phyloP scores from a whole-genome alignment of 2,888 invertebrate species.

The Allophyes oxyacanthae region DNA sequence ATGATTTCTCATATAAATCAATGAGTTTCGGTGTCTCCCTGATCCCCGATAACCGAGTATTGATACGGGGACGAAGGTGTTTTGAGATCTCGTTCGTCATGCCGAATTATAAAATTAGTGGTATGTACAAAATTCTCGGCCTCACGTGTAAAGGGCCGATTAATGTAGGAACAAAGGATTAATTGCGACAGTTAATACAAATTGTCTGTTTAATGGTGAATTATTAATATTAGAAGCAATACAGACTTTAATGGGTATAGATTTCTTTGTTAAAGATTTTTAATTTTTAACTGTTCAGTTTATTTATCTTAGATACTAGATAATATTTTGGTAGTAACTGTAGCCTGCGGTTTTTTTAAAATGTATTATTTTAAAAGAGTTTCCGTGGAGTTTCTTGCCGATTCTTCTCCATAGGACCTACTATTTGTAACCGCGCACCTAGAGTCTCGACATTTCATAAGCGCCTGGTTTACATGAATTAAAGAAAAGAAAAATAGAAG shows the following conservation, averaged over 20 bases:
- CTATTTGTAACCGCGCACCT: no score
- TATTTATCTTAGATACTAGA: no score
- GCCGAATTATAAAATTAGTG: slow-evolving; percentile 66
- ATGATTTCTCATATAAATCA: slow-evolving; percentile 74
- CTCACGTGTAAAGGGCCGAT: slow-evolving; percentile 29
- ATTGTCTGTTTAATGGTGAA: slow-evolving; percentile 24
- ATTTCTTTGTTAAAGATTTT: slow-evolving; percentile 9
- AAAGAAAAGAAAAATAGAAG: no score
- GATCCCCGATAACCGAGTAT: slow-evolving; percentile 72
- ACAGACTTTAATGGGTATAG: slow-evolving; percentile 20
- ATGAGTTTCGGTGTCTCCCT: slow-evolving; percentile 71
- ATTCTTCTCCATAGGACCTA: no score
- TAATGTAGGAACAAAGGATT: slow-evolving; percentile 19
- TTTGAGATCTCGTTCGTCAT: slow-evolving; percentile 73
- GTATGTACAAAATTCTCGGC: slow-evolving; percentile 54
- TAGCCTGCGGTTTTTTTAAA: no score
- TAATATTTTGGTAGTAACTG: no score
- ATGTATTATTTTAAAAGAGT: no score
- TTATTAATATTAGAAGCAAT: slow-evolving; percentile 12
- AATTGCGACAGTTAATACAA: slow-evolving; percentile 28
- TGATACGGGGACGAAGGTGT: slow-evolving; percentile 69
- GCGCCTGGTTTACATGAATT: no score
- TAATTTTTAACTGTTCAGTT: no score
- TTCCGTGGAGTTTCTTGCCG: no score
- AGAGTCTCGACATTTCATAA: no score